Base-by-base conservation (phyloP, 2,113 vertebrate species). In the Oceanodroma tethys region DNA sequence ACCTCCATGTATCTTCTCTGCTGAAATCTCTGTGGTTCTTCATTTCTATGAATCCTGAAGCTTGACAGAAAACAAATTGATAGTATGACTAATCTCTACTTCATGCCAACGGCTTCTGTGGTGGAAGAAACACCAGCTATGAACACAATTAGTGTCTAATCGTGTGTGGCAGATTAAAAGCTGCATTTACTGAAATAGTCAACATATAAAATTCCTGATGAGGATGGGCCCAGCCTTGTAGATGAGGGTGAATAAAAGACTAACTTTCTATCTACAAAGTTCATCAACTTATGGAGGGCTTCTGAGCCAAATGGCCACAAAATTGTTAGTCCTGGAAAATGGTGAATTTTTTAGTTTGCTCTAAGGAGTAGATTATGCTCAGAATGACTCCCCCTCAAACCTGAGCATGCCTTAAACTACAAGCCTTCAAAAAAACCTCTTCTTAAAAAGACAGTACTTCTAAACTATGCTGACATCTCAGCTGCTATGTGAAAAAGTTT, bases 1-100 rank as follows among this genome's bases (percentile, higher is more conserved):
- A 50, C 75, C 16, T 83, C 16, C 22, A 6, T 5, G 7, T 59
- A 52, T 48, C 56, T 92, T 92, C 50, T 67, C 55, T 81, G 76
- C 50, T 15, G 56, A 84, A 78, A 84, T 91, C 38, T 83, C 66
- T 13, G 19, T 52, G 27, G 40, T 43, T 88, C 50, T 86, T 83
- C 5, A 38, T 86, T 92, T 95, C 65, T 79, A 60, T 84, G 90
- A 96, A 92, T 89, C 30, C n/a, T 43, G 60, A 90, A 84, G 52
- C 23, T 90, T 88, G 90, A 79, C 13, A 88, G 83, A 81, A 97
- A 95, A 88, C 29, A 92, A 90, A 96, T 8, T 63, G 53, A 84
- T 88, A 74, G 71, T 32, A 81, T 92, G 90, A 93, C 38, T 95
- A 84, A 93, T 71, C n/a, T 63, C 36, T 71, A 6, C 29, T 74